Percentiles rank a stretch among this genome's conserved stretches.
Evolutionary conservation across 2,888 invertebrate genomes (phyloP).

Genomic region (Plebejus argus): DNA sequence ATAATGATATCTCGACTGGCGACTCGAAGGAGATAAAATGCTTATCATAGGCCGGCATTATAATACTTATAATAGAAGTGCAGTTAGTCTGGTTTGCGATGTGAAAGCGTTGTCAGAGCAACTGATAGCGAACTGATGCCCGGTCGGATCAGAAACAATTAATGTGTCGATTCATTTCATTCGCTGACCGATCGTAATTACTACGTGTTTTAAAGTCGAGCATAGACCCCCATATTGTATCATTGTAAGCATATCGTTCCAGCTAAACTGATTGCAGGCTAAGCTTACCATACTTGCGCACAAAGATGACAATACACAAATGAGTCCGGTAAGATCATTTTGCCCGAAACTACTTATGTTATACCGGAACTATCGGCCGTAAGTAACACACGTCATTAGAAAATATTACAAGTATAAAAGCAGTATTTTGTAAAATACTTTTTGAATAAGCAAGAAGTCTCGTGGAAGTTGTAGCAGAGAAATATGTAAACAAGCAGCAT

Average conservation of each 20-base stretch:
- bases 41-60: constrained; percentile 21
- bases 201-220: constrained; percentile 13
- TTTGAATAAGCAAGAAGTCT: too few species aligned
- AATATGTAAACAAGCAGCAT: neutral
- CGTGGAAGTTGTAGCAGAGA: neutral
- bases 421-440: too few species aligned
- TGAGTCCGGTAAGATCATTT: too few species aligned
- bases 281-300: too few species aligned
- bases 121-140: constrained; percentile 32
- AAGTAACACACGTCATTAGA: too few species aligned
- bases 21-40: constrained; percentile 3
- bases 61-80: constrained; percentile 24
- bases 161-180: constrained; percentile 40
- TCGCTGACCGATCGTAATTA: constrained; percentile 33
- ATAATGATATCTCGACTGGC: constrained; percentile 17
- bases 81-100: constrained; percentile 11
- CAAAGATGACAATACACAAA: too few species aligned
- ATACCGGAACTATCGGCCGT: too few species aligned
- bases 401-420: too few species aligned
- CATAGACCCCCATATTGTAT: too few species aligned
- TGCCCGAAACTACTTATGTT: too few species aligned
- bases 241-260: too few species aligned
- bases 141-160: constrained; percentile 41
- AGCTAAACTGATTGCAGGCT: too few species aligned
- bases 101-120: constrained; percentile 28